Base-by-base conservation (phyloP, 1,140 invertebrate species). In the Camponotus floridanus region DNA sequence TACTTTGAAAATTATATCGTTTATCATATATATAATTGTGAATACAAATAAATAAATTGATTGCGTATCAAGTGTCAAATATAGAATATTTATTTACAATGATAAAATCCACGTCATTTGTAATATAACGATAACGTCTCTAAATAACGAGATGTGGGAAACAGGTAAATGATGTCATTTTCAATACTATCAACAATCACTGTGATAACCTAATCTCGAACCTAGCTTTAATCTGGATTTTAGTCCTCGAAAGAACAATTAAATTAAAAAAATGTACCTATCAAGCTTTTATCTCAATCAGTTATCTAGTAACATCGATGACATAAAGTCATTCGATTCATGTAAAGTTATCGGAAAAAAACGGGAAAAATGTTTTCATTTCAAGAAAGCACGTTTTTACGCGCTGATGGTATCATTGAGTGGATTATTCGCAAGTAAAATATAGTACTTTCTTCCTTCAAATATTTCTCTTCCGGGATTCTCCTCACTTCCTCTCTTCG, bases 191-290 rank as follows among this genome's bases (percentile, higher is more conserved):
- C 18, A 11, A 36, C n/a, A n/a, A 61, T 73, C 9, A 11, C 45
- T 33, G 31, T 8, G 9, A 61, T 31, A 74, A 83, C 62, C 55
- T 83, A 83, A 83, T 81, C 55, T 57, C 11, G n/a, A 80, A 67
- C 51, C 55, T 42, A 59, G 6, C 33, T 73, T 65, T 8, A 21
- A 11, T 8, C 5, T 59, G 11, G 9, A 67, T 51, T 70, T 31
- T n/a, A 68, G 39, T 15, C 21, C 26, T 51, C 9, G 18, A 61
- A 33, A 61, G 31, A 15, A 0, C 3, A 13, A 1, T 5, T 4
- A 8, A 48, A 73, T 26, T 42, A n/a, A 81, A 48, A 36, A 81
- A 61, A 36, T 61, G 13, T n/a, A 61, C 15, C 67, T 68, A 59
- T 61, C 39, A 42, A 31, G 8, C 15, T 21, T 26, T 68, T 70